Conservation (phyloP, 1,140 invertebrate genomes). For the Plodia interpunctella region DNA sequence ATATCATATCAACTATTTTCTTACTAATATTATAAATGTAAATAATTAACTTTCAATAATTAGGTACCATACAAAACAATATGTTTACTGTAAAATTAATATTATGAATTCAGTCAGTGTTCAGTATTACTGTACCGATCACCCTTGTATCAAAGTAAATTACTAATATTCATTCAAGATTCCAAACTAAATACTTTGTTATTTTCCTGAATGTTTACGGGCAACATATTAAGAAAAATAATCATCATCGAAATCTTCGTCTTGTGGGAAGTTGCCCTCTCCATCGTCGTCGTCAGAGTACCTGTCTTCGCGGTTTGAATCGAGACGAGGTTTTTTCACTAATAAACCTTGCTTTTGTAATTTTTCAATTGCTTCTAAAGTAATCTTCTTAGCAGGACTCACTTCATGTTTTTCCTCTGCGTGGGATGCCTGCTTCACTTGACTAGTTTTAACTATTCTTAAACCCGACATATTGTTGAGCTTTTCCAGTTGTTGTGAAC, state of each 20-base stretch:
- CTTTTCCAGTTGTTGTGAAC: constrained; percentile 46
- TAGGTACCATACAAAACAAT: neutral
- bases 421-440: constrained; percentile 40
- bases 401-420: constrained; percentile 46
- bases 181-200: neutral
- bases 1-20: too few relatives aligned
- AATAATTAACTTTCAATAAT: too few relatives aligned
- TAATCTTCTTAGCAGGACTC: constrained; percentile 38
- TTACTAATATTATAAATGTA: too few relatives aligned
- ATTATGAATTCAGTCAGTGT: neutral
- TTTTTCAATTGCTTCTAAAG: constrained; percentile 60
- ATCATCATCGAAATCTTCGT: constrained; percentile 16
- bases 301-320: constrained; percentile 19
- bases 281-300: constrained; percentile 30
- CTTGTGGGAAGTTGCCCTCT: constrained; percentile 6
- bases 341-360: constrained; percentile 63
- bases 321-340: constrained; percentile 59
- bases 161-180: too few relatives aligned
- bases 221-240: neutral
- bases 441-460: constrained; percentile 53
- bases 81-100: neutral
- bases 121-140: too few relatives aligned
- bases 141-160: too few relatives aligned
- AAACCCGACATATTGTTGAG: constrained; percentile 46
- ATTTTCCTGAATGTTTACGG: neutral